Evolutionary conservation across 2,888 invertebrate species (phyloP).

Genomic region (Drosophila acutilabella): DNA sequence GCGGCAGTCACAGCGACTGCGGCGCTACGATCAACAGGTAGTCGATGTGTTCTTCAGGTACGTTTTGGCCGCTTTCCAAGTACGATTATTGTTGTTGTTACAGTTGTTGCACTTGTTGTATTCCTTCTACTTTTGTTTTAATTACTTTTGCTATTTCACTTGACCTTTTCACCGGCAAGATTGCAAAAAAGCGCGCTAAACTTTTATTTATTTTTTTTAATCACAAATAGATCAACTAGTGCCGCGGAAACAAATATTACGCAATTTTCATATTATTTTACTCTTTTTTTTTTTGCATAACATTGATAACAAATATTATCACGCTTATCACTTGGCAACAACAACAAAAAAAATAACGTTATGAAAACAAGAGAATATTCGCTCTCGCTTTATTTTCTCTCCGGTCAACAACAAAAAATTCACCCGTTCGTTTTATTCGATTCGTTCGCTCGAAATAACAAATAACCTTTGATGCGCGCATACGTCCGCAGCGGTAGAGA

Average conservation of each 20-base stretch:
- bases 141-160: slow-evolving; percentile 15
- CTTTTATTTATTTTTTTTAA: slow-evolving; percentile 8
- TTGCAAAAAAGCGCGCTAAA: slow-evolving; percentile 24
- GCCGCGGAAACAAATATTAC: slow-evolving; percentile 13
- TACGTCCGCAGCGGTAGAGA: slow-evolving; percentile 4
- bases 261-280: slow-evolving; percentile 9
- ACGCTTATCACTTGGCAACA: slow-evolving; percentile 39
- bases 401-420: slow-evolving; percentile 14
- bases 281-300: slow-evolving; percentile 22
- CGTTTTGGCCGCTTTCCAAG: slow-evolving; percentile 18
- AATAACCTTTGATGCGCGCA: neutral
- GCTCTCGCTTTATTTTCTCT: slow-evolving; percentile 1
- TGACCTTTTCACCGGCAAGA: slow-evolving; percentile 24
- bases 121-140: neutral
- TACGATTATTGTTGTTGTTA: slow-evolving; percentile 21
- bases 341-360: slow-evolving; percentile 28
- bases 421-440: neutral
- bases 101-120: slow-evolving; percentile 39
- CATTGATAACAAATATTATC: slow-evolving; percentile 25
- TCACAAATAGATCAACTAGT: neutral
- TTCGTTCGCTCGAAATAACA: neutral
- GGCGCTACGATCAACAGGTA: slow-evolving; percentile 57
- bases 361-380: slow-evolving; percentile 6
- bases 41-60: slow-evolving; percentile 26
- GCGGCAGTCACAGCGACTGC: slow-evolving; percentile 6